These are phyloP conservation scores for Cyclura pinguis DNA, from an alignment of 2,797 vertebrate species.

Conservation along the genomic window DNA sequence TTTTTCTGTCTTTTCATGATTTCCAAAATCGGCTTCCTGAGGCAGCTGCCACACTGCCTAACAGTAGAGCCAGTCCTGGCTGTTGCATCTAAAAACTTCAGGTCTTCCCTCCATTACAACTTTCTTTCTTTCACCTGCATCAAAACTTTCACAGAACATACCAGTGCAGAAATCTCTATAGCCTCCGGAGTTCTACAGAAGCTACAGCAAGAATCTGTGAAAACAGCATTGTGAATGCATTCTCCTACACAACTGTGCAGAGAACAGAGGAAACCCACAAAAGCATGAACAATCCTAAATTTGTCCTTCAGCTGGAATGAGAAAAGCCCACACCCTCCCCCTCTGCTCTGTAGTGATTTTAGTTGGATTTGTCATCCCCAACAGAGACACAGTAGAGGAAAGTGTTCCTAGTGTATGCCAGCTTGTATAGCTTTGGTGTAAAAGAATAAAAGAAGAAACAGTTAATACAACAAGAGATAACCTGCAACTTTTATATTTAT, in stretches of 20 bases:
- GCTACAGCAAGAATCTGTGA: not conserved
- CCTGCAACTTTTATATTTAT: not conserved
- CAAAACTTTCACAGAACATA: not conserved
- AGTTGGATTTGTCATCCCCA: not conserved
- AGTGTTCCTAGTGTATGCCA: not conserved
- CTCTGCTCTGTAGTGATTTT: not conserved
- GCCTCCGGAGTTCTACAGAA: not conserved
- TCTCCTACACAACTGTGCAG: not conserved
- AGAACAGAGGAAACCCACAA: not conserved
- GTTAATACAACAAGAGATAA: not conserved
- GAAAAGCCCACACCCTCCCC: conserved; percentile 8
- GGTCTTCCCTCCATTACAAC: not conserved
- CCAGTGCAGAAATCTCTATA: not conserved
- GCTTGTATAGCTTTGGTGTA: not conserved
- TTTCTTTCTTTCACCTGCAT: not conserved
- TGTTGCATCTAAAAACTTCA: not conserved
- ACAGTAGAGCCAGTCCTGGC: not conserved
- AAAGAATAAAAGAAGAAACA: not conserved
- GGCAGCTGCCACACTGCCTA: not conserved
- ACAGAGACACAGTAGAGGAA: not conserved
- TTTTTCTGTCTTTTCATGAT: not conserved
- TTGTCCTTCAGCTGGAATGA: conserved; percentile 33
- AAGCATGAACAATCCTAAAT: conserved; percentile 13
- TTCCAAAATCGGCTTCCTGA: not conserved
- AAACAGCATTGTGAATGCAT: not conserved